Percentiles rank a stretch among this genome's conserved stretches.
Conservation (phyloP, 2,113 vertebrate genomes). For the Callospermophilus lateralis region DNA sequence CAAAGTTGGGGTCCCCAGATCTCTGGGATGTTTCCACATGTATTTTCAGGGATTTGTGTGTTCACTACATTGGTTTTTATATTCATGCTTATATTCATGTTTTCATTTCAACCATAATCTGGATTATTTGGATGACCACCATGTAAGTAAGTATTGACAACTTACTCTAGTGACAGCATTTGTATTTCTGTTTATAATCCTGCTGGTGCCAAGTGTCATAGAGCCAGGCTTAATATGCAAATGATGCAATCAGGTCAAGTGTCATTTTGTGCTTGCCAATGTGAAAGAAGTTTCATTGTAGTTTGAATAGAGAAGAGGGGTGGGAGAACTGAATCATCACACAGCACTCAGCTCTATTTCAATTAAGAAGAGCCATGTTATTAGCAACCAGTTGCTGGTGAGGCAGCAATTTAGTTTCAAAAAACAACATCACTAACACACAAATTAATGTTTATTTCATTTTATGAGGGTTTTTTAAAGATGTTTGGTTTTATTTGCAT, state of each 20-base stretch:
- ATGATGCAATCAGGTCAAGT: slow-evolving; percentile 69
- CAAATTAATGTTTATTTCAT: slow-evolving; percentile 31
- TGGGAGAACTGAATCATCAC: slow-evolving; percentile 62
- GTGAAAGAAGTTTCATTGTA: slow-evolving; percentile 49
- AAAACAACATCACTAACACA: neutral
- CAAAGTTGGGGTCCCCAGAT: neutral
- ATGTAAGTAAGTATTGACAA: neutral
- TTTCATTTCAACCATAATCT: slow-evolving; percentile 18
- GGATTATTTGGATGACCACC: neutral
- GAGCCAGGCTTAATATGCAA: slow-evolving; percentile 44
- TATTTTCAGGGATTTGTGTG: neutral
- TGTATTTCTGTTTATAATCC: slow-evolving; percentile 57
- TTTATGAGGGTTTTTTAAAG: slow-evolving; percentile 1
- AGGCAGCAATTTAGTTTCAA: neutral
- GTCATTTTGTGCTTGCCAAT: slow-evolving; percentile 41
- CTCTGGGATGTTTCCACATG: neutral
- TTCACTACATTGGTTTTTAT: slow-evolving; percentile 24
- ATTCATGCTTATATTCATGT: neutral
- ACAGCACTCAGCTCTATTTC: neutral
- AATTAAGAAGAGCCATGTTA: neutral
- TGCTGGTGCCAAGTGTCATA: slow-evolving; percentile 66
- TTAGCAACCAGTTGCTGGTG: neutral
- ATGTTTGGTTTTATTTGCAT: slow-evolving; percentile 58
- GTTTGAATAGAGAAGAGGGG: slow-evolving; percentile 3
- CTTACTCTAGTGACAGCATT: neutral